Conservation (phyloP, 1,140 invertebrate genomes). For the Telenomus remus region DNA sequence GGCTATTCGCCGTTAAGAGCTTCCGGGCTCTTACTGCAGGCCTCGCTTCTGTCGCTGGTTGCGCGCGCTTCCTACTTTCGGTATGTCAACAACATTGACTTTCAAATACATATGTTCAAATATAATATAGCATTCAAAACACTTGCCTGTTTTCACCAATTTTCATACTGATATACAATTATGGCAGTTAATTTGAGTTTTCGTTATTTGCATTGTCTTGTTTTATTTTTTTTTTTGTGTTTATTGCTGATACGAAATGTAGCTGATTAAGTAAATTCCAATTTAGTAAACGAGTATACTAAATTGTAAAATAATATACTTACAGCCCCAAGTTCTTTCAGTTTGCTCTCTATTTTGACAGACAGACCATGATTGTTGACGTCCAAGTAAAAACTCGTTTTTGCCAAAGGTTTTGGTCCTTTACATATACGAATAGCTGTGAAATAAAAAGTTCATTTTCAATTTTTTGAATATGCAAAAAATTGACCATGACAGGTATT, state of each 20-base stretch:
- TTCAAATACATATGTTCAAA: too few relatives aligned
- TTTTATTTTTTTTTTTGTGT: too few relatives aligned
- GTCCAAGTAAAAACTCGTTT: conserved; percentile 83
- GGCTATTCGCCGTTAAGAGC: conserved; percentile 75
- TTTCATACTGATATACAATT: too few relatives aligned
- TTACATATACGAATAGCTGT: conserved; percentile 66
- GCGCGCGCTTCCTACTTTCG: background rate
- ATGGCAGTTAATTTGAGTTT: too few relatives aligned
- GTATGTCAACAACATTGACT: background rate
- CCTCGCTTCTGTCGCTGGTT: conserved; percentile 58
- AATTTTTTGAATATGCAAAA: background rate
- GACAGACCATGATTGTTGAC: conserved; percentile 80
- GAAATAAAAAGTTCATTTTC: conserved; percentile 30
- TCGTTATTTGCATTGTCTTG: too few relatives aligned
- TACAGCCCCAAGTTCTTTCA: conserved; percentile 82
- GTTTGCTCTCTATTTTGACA: conserved; percentile 78
- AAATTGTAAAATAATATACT: conserved; percentile 60
- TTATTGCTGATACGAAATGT: too few relatives aligned
- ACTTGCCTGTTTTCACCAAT: too few relatives aligned
- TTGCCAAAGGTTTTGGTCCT: conserved; percentile 75
- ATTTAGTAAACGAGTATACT: too few relatives aligned
- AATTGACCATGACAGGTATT: too few relatives aligned
- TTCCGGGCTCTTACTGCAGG: conserved; percentile 63
- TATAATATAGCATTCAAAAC: too few relatives aligned
- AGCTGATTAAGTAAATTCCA: too few relatives aligned